Evolutionary conservation across 2,888 invertebrate genomes (phyloP).

Genomic region (Sphaeridia pumilis): DNA sequence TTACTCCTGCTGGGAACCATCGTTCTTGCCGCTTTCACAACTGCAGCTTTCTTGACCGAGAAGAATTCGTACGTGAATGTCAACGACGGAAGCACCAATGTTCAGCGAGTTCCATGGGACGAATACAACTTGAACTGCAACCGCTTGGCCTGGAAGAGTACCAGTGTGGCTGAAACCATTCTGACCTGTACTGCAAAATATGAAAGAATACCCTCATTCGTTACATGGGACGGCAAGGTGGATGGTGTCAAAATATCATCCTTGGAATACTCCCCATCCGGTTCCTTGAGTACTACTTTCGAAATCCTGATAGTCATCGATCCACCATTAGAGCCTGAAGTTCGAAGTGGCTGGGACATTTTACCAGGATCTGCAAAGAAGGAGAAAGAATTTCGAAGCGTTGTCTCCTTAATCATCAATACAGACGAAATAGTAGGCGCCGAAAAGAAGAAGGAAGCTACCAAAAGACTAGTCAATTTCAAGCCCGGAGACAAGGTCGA

Average conservation of each 20-base stretch:
- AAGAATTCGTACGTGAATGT: neutral
- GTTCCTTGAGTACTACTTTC: slow-evolving; percentile 1
- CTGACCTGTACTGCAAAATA: slow-evolving; percentile 26
- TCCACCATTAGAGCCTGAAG: neutral
- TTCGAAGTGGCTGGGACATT: slow-evolving; percentile 7
- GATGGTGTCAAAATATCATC: slow-evolving; percentile 23
- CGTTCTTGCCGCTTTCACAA: neutral
- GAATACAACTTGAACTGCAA: slow-evolving; percentile 32
- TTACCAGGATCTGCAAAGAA: neutral
- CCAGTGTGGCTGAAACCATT: slow-evolving; percentile 26
- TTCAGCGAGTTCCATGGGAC: slow-evolving; percentile 19
- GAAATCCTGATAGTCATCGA: slow-evolving; percentile 14
- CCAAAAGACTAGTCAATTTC: slow-evolving; percentile 25
- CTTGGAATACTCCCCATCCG: neutral
- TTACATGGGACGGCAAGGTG: slow-evolving; percentile 30
- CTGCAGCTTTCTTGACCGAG: neutral
- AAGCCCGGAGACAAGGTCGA: slow-evolving; percentile 29
- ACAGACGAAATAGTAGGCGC: slow-evolving; percentile 13
- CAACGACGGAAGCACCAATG: neutral
- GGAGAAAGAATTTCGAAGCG: slow-evolving; percentile 14
- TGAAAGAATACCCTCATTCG: slow-evolving; percentile 5
- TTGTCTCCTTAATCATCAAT: slow-evolving; percentile 18
- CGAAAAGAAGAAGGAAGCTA: slow-evolving; percentile 15
- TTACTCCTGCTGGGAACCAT: neutral
- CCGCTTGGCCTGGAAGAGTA: slow-evolving; percentile 26